phyloP scores from a whole-genome alignment of 2,797 vertebrate species.

The Lerista edwardsae region DNA sequence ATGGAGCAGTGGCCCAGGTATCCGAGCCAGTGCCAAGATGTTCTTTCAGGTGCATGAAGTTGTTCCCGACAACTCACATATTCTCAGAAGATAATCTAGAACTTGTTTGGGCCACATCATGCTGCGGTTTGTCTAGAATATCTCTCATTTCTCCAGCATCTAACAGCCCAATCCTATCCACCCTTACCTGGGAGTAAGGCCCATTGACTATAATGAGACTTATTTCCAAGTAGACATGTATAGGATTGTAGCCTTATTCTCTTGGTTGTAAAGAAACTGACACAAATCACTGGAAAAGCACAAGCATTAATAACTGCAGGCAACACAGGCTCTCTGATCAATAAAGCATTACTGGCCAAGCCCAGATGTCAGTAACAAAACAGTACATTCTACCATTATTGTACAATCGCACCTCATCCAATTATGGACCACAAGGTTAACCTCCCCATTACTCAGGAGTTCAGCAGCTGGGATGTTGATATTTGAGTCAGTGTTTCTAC shows the following conservation, averaged over 20 bases:
- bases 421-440: background rate
- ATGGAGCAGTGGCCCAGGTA: background rate
- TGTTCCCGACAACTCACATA: background rate
- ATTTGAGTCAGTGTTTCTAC: background rate
- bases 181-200: too few species aligned
- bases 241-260: background rate
- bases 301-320: background rate
- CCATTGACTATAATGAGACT: too few species aligned
- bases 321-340: background rate
- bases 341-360: background rate
- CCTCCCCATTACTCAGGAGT: background rate
- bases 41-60: background rate
- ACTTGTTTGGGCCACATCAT: background rate
- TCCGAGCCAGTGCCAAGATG: background rate
- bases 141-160: too few species aligned
- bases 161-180: too few species aligned
- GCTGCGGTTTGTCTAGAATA: too few species aligned
- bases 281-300: background rate
- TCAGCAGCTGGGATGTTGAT: background rate
- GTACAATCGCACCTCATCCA: background rate
- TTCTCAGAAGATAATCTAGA: background rate
- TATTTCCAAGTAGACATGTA: too few species aligned
- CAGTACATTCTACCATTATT: background rate
- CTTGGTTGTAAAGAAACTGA: background rate
- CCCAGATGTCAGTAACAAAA: background rate